A percentile compares a stretch with the other conserved stretches of the same genome.
These are phyloP conservation scores for Lytechinus pictus DNA, from an alignment of 35 echinoderm and acorn worm species.

Conservation along the genomic window DNA sequence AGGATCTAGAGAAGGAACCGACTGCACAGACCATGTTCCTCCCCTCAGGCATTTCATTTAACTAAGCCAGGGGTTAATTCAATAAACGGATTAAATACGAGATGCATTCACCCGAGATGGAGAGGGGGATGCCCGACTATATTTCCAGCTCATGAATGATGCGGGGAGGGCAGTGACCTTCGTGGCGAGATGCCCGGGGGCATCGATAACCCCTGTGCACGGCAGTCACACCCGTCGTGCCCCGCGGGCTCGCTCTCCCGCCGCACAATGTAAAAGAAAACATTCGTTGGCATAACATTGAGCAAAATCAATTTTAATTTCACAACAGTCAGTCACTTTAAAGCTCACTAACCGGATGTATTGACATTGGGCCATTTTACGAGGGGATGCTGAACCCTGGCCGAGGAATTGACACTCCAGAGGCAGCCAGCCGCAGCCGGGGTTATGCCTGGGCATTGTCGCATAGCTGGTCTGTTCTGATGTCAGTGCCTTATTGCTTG, in stretches of 20 bases:
- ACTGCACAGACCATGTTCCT: constrained; percentile 29
- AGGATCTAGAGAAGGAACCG: background rate
- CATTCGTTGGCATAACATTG: constrained; percentile 56
- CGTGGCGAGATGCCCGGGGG: background rate
- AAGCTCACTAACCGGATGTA: constrained; percentile 43
- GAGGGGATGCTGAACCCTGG: constrained; percentile 18
- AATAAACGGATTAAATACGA: constrained; percentile 55
- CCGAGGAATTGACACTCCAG: constrained; percentile 33
- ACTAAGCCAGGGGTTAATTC: constrained; percentile 53
- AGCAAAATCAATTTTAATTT: constrained; percentile 58
- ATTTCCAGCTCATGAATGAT: constrained; percentile 46
- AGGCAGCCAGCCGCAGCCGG: constrained; percentile 24
- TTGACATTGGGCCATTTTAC: constrained; percentile 49
- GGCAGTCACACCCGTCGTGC: background rate
- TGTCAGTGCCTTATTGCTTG: background rate
- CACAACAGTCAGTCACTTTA: constrained; percentile 59
- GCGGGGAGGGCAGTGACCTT: constrained; percentile 40
- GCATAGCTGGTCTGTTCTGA: background rate
- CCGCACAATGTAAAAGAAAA: constrained; percentile 43
- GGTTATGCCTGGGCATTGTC: constrained; percentile 52
- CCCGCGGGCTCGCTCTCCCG: background rate
- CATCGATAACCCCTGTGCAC: constrained; percentile 8
- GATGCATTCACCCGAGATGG: constrained; percentile 19
- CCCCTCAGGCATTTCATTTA: constrained; percentile 26
- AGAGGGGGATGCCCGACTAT: constrained; percentile 37